Percentiles rank a stretch among this genome's conserved stretches.
These are phyloP conservation scores for Metopia argyrocephala DNA, from an alignment of 2,888 invertebrate species.

Conservation along the genomic window DNA sequence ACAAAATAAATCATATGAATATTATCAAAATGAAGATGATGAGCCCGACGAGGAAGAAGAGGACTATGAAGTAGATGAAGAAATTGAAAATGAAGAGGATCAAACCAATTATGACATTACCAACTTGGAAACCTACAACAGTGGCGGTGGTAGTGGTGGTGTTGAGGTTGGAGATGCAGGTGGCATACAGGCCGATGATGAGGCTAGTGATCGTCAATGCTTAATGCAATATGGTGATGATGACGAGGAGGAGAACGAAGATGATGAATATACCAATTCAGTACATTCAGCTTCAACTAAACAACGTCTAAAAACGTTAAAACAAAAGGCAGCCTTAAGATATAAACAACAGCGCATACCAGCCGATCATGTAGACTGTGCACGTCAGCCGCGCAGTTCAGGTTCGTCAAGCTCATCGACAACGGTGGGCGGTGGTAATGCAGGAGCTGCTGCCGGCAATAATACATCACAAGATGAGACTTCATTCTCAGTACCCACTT, in stretches of 20 bases:
- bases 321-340: constrained; percentile 69
- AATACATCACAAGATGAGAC: constrained; percentile 77
- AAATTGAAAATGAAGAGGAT: constrained; percentile 74
- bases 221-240: constrained; percentile 66
- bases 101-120: constrained; percentile 76
- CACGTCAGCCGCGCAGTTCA: constrained; percentile 63
- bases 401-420: constrained; percentile 76
- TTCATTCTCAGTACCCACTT: constrained; percentile 79
- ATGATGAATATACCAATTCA: constrained; percentile 74
- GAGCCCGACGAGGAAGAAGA: constrained; percentile 68
- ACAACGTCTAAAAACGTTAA: constrained; percentile 72
- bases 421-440: constrained; percentile 76
- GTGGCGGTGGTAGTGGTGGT: constrained; percentile 66
- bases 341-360: constrained; percentile 65
- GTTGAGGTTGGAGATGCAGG: constrained; percentile 44
- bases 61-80: constrained; percentile 70
- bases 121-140: constrained; percentile 75
- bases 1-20: constrained; percentile 70
- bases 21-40: constrained; percentile 68
- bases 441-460: constrained; percentile 63
- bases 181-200: constrained; percentile 67
- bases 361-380: constrained; percentile 69
- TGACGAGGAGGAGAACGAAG: constrained; percentile 70
- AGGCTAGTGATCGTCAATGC: constrained; percentile 73
- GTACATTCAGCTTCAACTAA: constrained; percentile 73